These are phyloP conservation scores for Pristionchus japonicus DNA, from an alignment of 2,888 invertebrate species.

Conservation along the genomic window DNA sequence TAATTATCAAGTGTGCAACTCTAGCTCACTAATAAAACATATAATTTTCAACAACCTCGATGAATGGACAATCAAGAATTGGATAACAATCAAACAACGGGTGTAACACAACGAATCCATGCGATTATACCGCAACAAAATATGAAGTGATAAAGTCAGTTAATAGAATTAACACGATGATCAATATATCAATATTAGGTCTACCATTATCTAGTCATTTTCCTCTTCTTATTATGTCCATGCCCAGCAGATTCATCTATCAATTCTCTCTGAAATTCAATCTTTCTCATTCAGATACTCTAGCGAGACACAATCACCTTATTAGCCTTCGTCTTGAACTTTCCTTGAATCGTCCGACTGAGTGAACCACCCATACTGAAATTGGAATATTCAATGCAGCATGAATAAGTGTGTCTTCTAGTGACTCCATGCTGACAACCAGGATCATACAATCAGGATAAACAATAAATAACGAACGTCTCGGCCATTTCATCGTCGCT, in stretches of 20 bases:
- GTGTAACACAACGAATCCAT: not conserved
- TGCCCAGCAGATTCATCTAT: constrained; percentile 40
- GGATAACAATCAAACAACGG: not conserved
- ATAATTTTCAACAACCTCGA: constrained; percentile 1
- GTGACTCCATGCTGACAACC: too few relatives aligned
- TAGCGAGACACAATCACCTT: not conserved
- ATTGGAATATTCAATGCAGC: too few relatives aligned
- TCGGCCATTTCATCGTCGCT: constrained; percentile 62
- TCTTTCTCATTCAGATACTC: not conserved
- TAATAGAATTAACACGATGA: not conserved
- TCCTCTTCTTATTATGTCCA: not conserved
- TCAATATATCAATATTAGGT: not conserved
- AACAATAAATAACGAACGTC: constrained; percentile 39
- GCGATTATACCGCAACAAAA: not conserved
- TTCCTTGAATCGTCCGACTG: constrained; percentile 15
- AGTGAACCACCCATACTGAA: constrained; percentile 43
- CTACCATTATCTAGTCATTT: not conserved
- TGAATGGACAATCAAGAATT: not conserved
- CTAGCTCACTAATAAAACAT: constrained; percentile 29
- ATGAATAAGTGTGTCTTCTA: too few relatives aligned
- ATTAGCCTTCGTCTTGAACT: constrained; percentile 38
- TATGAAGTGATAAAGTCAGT: not conserved
- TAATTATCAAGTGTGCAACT: not conserved
- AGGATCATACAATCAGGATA: too few relatives aligned
- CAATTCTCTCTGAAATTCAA: constrained; percentile 33